These are phyloP conservation scores for Diadegma fenestrale DNA, from an alignment of 2,888 invertebrate genomes.

Conservation along the genomic window DNA sequence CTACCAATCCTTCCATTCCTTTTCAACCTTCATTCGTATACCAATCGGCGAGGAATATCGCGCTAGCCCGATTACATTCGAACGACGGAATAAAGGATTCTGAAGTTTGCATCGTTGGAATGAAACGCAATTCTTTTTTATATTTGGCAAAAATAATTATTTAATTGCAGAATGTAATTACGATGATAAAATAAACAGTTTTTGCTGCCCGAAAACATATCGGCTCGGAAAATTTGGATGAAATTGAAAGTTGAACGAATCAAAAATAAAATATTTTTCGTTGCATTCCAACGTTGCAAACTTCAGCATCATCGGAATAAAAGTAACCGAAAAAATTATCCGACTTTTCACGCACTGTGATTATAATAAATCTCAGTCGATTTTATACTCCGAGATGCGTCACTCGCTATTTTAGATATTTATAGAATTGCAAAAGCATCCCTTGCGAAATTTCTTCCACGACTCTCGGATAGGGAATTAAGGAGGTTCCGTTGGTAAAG, in stretches of 20 bases:
- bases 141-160: too few relatives aligned
- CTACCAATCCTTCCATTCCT: constrained; percentile 70
- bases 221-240: too few relatives aligned
- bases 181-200: too few relatives aligned
- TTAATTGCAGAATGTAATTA: too few relatives aligned
- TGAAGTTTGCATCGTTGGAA: too few relatives aligned
- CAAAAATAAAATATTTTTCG: too few relatives aligned
- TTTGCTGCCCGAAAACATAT: too few relatives aligned
- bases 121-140: too few relatives aligned
- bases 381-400: neutral
- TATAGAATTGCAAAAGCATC: neutral
- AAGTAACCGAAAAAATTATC: neutral
- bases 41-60: constrained; percentile 37
- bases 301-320: too few relatives aligned
- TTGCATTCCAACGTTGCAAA: too few relatives aligned
- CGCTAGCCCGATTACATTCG: neutral
- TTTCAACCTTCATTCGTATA: constrained; percentile 29
- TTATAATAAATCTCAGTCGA: neutral
- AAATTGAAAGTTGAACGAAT: too few relatives aligned
- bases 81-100: neutral
- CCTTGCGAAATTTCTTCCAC: neutral
- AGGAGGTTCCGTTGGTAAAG: too few relatives aligned
- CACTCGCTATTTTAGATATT: neutral
- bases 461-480: neutral
- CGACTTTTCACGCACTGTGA: neutral